These are phyloP conservation scores for Xiphophorus hellerii DNA, from an alignment of 2,113 vertebrate genomes.

Conservation along the genomic window DNA sequence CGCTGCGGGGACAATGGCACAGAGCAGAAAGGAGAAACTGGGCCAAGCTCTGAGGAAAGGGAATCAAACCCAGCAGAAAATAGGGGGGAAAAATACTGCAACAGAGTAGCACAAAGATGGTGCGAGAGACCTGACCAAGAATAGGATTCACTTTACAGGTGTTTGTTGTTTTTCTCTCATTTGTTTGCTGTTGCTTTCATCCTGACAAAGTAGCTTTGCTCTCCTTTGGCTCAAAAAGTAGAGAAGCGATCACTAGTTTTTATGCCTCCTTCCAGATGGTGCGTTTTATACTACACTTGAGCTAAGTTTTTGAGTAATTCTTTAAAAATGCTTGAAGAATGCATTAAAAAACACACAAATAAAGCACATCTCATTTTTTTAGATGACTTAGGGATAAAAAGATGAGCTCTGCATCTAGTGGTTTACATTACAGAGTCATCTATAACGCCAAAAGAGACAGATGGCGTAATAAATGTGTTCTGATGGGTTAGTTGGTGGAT, in stretches of 20 bases:
- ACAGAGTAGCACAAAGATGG: constrained; percentile 8
- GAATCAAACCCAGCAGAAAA: constrained; percentile 49
- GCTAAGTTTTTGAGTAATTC: background rate
- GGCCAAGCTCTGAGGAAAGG: constrained; percentile 50
- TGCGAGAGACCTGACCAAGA: constrained; percentile 8
- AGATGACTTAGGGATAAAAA: background rate
- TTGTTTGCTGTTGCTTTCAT: constrained; percentile 15
- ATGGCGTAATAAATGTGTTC: constrained; percentile 3
- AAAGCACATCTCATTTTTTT: background rate
- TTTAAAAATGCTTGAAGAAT: background rate
- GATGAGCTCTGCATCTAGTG: constrained; percentile 3
- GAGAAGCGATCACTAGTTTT: background rate
- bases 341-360: background rate
- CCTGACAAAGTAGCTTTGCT: background rate
- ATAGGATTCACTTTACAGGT: background rate
- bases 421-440: constrained; percentile 4
- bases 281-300: too few species aligned
- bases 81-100: constrained; percentile 17
- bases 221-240: background rate
- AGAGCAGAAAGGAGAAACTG: constrained; percentile 34
- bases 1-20: constrained; percentile 39
- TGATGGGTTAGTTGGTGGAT: background rate
- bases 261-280: background rate
- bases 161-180: constrained; percentile 16
- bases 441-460: background rate